Conservation (phyloP, 92 coral and sea anemone genomes). For the Metridium senile region DNA sequence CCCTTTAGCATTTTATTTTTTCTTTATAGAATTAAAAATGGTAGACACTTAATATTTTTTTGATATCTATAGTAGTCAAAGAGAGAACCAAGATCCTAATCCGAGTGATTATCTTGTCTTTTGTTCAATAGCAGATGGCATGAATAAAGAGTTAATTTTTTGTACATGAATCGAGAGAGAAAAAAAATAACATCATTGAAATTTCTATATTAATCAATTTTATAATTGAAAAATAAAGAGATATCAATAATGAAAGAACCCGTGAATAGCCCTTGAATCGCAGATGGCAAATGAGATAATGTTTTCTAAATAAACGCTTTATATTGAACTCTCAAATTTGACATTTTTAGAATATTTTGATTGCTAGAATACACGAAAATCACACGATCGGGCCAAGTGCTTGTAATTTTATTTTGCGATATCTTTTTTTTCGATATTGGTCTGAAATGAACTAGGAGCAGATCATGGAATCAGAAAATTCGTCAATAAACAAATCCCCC, state of each 20-base stretch:
- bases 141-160: slow-evolving; percentile 21
- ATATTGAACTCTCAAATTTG: neutral
- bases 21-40: neutral
- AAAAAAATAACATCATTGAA: slow-evolving; percentile 19
- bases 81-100: slow-evolving; percentile 15
- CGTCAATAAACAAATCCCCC: slow-evolving; percentile 12
- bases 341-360: slow-evolving; percentile 4
- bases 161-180: slow-evolving; percentile 9
- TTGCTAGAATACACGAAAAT: neutral
- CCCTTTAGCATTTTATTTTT: slow-evolving; percentile 4
- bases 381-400: neutral
- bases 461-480: slow-evolving; percentile 10
- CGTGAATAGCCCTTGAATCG: slow-evolving; percentile 17
- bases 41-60: neutral
- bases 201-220: slow-evolving; percentile 8
- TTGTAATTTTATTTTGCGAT: neutral
- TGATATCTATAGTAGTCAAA: slow-evolving; percentile 9
- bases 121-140: slow-evolving; percentile 35
- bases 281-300: slow-evolving; percentile 26
- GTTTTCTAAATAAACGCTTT: neutral
- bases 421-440: neutral
- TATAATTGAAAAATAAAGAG: neutral
- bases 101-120: slow-evolving; percentile 23
- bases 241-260: neutral
- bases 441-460: slow-evolving; percentile 1